phyloP scores from a whole-genome alignment of 1,140 invertebrate species.

The Euura saliciscinereae region DNA sequence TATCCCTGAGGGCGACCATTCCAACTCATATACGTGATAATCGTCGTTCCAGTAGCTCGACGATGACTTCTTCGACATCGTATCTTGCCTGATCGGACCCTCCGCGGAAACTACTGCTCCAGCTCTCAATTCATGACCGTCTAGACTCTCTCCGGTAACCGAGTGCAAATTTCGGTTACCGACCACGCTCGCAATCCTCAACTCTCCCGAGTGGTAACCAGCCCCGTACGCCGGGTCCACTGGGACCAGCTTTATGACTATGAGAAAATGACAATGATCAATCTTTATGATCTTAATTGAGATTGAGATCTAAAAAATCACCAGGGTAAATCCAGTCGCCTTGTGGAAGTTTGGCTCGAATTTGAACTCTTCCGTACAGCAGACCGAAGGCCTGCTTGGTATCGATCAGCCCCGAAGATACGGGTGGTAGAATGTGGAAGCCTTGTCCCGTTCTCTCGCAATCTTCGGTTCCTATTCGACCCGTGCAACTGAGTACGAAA shows the following conservation, averaged over 20 bases:
- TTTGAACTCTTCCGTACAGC: slow-evolving; percentile 66
- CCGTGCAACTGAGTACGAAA: slow-evolving; percentile 64
- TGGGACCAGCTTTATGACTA: slow-evolving; percentile 62
- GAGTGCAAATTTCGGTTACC: slow-evolving; percentile 40
- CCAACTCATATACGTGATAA: slow-evolving; percentile 67
- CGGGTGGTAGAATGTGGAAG: slow-evolving; percentile 67
- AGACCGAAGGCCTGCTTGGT: slow-evolving; percentile 65
- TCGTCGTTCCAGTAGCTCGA: slow-evolving; percentile 62
- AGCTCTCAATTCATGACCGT: slow-evolving; percentile 24
- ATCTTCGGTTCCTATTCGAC: slow-evolving; percentile 43
- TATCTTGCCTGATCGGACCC: not conserved
- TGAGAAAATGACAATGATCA: slow-evolving; percentile 23
- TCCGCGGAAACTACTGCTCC: not conserved
- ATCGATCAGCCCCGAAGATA: slow-evolving; percentile 71
- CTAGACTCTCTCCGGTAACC: slow-evolving; percentile 30
- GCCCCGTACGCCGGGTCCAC: slow-evolving; percentile 56
- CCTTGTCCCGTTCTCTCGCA: slow-evolving; percentile 59
- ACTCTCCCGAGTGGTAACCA: slow-evolving; percentile 45
- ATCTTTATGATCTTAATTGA: not conserved
- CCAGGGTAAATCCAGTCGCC: slow-evolving; percentile 74
- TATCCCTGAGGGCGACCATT: slow-evolving; percentile 63
- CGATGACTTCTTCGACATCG: slow-evolving; percentile 10
- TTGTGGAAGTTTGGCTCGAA: slow-evolving; percentile 68
- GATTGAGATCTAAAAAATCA: slow-evolving; percentile 24
- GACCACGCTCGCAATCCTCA: not conserved